Percentiles rank a stretch among this genome's conserved stretches.
phyloP scores from a whole-genome alignment of 2,888 invertebrate genomes.

The Spicauda simplicius region DNA sequence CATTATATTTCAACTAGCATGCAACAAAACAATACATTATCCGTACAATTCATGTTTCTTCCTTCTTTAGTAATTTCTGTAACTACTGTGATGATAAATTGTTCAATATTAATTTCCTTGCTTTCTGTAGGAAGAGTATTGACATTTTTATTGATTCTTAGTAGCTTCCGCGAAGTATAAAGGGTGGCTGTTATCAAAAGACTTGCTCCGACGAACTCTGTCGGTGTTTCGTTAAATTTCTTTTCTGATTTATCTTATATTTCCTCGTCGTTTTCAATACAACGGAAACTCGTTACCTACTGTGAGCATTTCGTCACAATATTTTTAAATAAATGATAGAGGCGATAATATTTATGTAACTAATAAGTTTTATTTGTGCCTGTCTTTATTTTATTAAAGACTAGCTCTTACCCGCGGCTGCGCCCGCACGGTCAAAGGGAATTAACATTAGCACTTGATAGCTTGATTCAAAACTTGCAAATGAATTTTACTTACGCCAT shows the following conservation, averaged over 20 bases:
- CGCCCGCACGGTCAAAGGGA: too few relatives aligned
- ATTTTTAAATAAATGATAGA: too few relatives aligned
- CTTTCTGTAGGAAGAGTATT: neutral
- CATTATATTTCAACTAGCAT: neutral
- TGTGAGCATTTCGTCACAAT: neutral
- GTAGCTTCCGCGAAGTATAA: constrained; percentile 10
- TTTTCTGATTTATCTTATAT: constrained; percentile 8
- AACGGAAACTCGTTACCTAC: neutral
- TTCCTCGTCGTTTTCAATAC: constrained; percentile 1
- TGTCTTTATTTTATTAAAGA: too few relatives aligned
- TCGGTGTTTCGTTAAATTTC: constrained; percentile 14
- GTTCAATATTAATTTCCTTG: neutral
- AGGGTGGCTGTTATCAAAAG: constrained; percentile 13
- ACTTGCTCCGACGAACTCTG: neutral
- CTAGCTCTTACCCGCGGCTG: too few relatives aligned
- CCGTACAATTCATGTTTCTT: neutral
- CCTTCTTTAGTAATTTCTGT: too few relatives aligned
- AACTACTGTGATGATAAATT: neutral
- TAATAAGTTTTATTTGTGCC: too few relatives aligned
- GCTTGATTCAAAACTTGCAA: too few relatives aligned
- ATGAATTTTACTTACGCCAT: too few relatives aligned
- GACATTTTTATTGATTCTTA: constrained; percentile 9
- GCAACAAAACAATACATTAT: neutral
- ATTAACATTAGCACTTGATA: too few relatives aligned
- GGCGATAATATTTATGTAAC: too few relatives aligned